A percentile compares a stretch with the other conserved stretches of the same genome.
These are phyloP conservation scores for Perizoma affinitatum DNA, from an alignment of 2,888 invertebrate species.

Conservation along the genomic window DNA sequence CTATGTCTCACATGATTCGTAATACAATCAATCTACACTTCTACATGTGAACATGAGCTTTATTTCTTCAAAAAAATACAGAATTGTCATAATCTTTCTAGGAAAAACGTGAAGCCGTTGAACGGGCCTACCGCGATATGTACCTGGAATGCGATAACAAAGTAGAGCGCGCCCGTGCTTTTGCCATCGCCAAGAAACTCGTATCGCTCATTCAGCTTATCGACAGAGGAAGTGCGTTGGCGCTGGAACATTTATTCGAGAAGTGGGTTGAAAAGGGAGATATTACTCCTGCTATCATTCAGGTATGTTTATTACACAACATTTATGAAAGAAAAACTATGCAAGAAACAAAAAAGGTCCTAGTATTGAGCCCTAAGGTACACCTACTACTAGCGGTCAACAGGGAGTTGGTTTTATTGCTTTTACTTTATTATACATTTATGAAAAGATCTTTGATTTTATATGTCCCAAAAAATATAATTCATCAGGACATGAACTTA, in stretches of 20 bases:
- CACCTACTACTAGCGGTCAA: not conserved
- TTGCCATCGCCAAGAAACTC: slow-evolving; percentile 61
- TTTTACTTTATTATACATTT: too few relatives aligned
- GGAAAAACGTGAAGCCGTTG: slow-evolving; percentile 88
- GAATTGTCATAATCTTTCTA: slow-evolving; percentile 33
- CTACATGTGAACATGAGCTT: too few relatives aligned
- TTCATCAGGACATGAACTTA: too few relatives aligned
- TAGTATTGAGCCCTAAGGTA: not conserved
- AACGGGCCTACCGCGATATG: slow-evolving; percentile 89
- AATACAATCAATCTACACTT: too few relatives aligned
- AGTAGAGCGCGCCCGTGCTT: slow-evolving; percentile 76
- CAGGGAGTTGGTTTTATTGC: too few relatives aligned
- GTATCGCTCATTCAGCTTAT: slow-evolving; percentile 55
- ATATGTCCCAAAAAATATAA: too few relatives aligned
- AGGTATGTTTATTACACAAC: slow-evolving; percentile 52
- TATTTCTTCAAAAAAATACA: not conserved
- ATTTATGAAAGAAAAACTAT: not conserved
- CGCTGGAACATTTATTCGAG: slow-evolving; percentile 68
- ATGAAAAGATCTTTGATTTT: too few relatives aligned
- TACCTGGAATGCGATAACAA: slow-evolving; percentile 84
- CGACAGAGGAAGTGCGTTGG: slow-evolving; percentile 73
- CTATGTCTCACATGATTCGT: too few relatives aligned
- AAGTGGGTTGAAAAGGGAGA: slow-evolving; percentile 76
- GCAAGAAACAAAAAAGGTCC: not conserved
- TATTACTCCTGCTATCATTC: slow-evolving; percentile 71